phyloP scores from a whole-genome alignment of 2,797 vertebrate species.

The Hirundo rustica region DNA sequence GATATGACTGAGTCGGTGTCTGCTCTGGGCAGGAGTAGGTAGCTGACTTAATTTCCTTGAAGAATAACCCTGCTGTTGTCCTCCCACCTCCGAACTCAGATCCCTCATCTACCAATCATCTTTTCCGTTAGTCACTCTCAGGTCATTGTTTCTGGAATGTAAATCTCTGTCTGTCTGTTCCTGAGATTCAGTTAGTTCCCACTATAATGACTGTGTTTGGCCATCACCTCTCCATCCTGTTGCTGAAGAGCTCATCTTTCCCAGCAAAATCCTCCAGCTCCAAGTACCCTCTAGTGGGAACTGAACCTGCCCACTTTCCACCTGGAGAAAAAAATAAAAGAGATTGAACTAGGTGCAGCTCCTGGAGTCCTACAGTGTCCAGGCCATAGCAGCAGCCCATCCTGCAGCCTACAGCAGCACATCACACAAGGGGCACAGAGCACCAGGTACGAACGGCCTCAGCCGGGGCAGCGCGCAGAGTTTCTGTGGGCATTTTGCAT shows the following conservation, averaged over 20 bases:
- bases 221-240: not conserved
- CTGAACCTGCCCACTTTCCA: not conserved
- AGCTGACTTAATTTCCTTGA: slow-evolving; percentile 18
- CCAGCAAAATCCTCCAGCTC: not conserved
- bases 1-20: not conserved
- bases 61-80: slow-evolving; percentile 11
- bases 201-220: not conserved
- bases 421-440: rapidly evolving
- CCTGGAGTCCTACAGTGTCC: not conserved
- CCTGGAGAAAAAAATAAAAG: not conserved
- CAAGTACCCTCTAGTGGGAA: not conserved
- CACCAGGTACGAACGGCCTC: rapidly evolving
- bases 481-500: not conserved
- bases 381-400: not conserved
- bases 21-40: not conserved
- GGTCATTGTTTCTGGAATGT: not conserved
- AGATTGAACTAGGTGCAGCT: not conserved
- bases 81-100: not conserved
- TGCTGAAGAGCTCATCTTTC: not conserved
- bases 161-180: not conserved
- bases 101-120: not conserved
- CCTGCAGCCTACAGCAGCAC: not conserved
- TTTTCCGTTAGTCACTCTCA: slow-evolving; percentile 1
- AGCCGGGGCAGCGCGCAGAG: not conserved
- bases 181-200: not conserved